Evolutionary conservation across 2,888 invertebrate genomes (phyloP).

Genomic region (Thecophora atra): DNA sequence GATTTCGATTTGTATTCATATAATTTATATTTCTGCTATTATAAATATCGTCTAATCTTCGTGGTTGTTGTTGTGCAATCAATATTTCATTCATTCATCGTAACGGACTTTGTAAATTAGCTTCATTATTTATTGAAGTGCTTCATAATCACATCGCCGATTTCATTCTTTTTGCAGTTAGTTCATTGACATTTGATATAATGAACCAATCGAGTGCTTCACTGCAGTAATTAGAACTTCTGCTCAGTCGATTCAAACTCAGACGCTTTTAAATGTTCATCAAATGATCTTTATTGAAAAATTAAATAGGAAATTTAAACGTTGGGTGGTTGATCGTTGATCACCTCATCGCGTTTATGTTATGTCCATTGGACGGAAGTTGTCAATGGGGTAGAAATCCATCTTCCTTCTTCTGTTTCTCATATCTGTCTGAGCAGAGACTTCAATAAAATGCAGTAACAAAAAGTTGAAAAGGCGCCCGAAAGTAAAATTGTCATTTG

Average conservation of each 20-base stretch:
- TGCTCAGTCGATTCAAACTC: no score
- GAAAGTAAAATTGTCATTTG: not conserved
- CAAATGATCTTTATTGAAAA: no score
- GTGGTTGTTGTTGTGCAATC: conserved; percentile 10
- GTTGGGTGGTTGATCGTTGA: no score
- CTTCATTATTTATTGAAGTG: conserved; percentile 3
- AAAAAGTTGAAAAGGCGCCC: not conserved
- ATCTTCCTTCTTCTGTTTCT: no score
- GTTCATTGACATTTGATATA: conserved; percentile 10
- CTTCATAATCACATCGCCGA: conserved; percentile 14
- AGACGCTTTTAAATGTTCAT: no score
- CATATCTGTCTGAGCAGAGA: no score
- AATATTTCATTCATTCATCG: conserved; percentile 21
- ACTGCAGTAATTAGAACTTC: no score
- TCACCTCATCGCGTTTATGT: no score
- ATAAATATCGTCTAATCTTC: not conserved
- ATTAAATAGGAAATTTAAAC: not conserved
- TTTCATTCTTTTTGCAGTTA: not conserved
- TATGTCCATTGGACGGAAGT: no score
- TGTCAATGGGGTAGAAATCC: no score
- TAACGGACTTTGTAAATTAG: conserved; percentile 12
- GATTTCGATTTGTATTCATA: not conserved
- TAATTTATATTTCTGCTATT: not conserved
- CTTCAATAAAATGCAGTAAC: not conserved
- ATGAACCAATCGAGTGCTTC: no score